Base-by-base conservation (phyloP, 2,113 vertebrate genomes). In the Loxodonta africana region DNA sequence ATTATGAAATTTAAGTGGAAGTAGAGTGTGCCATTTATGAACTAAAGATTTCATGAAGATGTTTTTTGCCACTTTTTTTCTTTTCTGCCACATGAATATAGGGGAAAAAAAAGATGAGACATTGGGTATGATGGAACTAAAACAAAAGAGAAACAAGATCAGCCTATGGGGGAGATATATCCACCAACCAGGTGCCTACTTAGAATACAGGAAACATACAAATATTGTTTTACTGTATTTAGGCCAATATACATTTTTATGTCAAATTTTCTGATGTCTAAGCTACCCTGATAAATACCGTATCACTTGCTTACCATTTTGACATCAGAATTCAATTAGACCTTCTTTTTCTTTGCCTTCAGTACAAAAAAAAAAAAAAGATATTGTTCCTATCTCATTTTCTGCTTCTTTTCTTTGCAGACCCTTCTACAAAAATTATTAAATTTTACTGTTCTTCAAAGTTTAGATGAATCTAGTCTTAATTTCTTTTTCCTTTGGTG, bases 401-500 rank as follows among this genome's bases (percentile, higher is more conserved):
- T 80, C 30, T 73, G 2, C 14, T 78, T 69, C 0, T 44, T 60
- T 23, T 62, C 33, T 81, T 93, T 67, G 2, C 15, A 82, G 57
- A 12, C 25, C 46, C 41, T 73, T 41, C 25, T 78, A 80, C 21
- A 57, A 71, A 87, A 87, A 9, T 60, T 91, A 91, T 84, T 73
- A 63, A 83, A 44, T 60, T 41, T 83, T 87, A 69, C 6, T 60
- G 8, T 80, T 88, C 65, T 83, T 23, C 21, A 73, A 94, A 46
- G 37, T 44, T 88, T 80, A 73, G 37, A 9, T 94, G 63, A 91
- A 18, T 83, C 60, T 69, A 48, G 21, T 26, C 51, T 65, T 78
- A 88, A 88, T 88, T 63, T 91, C 77, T 23, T 88, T 81, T 80
- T 23, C 44, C 57, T 67, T 82, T 88, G n/a, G 44, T 83, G 41